These are phyloP conservation scores for Cladopsammia gracilis DNA, from an alignment of 64 coral and sea anemone genomes.

Conservation along the genomic window DNA sequence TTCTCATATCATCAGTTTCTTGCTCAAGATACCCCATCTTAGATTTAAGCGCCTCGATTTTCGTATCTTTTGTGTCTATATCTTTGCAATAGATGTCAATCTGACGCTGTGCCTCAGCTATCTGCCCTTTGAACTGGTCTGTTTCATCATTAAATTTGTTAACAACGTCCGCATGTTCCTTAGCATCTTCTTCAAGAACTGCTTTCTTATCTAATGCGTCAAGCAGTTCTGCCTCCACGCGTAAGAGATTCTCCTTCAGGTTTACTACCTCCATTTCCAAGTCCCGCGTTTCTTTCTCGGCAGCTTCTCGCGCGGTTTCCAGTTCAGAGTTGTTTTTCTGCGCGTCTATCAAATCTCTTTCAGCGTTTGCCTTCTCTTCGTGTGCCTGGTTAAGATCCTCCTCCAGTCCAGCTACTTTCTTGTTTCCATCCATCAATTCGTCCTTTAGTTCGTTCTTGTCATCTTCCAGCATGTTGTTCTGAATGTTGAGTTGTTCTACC, in stretches of 20 bases:
- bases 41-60: constrained; percentile 73
- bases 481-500: constrained; percentile 74
- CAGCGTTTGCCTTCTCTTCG: constrained; percentile 74
- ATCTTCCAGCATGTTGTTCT: constrained; percentile 94
- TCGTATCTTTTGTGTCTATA: constrained; percentile 76
- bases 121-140: constrained; percentile 74
- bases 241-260: constrained; percentile 70
- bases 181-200: constrained; percentile 89
- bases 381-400: constrained; percentile 75
- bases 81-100: constrained; percentile 76
- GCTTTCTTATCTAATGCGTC: constrained; percentile 75
- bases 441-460: constrained; percentile 87
- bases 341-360: constrained; percentile 68
- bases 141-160: constrained; percentile 85
- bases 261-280: constrained; percentile 74
- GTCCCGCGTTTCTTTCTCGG: constrained; percentile 84
- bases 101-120: constrained; percentile 80
- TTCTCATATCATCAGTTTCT: constrained; percentile 80
- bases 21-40: constrained; percentile 69
- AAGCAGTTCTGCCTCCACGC: constrained; percentile 76
- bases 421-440: constrained; percentile 85
- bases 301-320: constrained; percentile 72
- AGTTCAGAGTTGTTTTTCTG: constrained; percentile 75
- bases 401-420: constrained; percentile 68
- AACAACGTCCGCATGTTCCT: constrained; percentile 75